A percentile compares a stretch with the other conserved stretches of the same genome.
phyloP scores from a whole-genome alignment of 2,797 vertebrate genomes.

The Rhinatrema bivittatum region DNA sequence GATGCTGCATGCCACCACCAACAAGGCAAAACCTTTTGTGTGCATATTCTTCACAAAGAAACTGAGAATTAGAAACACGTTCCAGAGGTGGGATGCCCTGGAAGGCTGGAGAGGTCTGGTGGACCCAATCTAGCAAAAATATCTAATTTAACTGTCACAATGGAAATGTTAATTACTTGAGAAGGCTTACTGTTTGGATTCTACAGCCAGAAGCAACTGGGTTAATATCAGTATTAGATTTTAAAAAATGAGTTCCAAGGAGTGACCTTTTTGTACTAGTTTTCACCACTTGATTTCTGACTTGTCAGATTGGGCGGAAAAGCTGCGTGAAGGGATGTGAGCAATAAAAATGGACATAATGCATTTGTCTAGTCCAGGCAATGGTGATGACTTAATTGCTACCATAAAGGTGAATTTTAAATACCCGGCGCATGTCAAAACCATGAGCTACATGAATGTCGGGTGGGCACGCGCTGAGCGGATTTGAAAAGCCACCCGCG shows the following conservation, averaged over 20 bases:
- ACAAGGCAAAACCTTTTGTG: not conserved
- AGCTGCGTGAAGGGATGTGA: slow-evolving; percentile 32
- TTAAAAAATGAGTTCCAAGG: slow-evolving; percentile 31
- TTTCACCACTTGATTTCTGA: slow-evolving; percentile 36
- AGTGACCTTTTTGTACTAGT: slow-evolving; percentile 30
- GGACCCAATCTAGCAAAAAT: slow-evolving; percentile 8
- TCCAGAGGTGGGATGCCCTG: not conserved
- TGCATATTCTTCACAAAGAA: slow-evolving; percentile 13
- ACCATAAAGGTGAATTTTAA: no score
- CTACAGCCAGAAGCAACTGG: slow-evolving; percentile 27
- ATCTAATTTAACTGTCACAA: slow-evolving; percentile 15
- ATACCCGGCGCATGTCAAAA: no score
- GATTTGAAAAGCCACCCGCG: no score
- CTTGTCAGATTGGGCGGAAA: slow-evolving; percentile 30
- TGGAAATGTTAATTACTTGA: slow-evolving; percentile 21
- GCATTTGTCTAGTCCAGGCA: slow-evolving; percentile 39
- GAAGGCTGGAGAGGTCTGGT: slow-evolving; percentile 4
- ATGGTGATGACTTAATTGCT: slow-evolving; percentile 51
- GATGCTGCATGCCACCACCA: not conserved
- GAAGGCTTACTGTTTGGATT: slow-evolving; percentile 19
- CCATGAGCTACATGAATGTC: no score
- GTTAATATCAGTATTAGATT: slow-evolving; percentile 30
- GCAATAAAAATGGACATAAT: slow-evolving; percentile 38
- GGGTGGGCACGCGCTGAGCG: no score
- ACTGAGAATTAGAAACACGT: slow-evolving; percentile 8